Base-by-base conservation (phyloP, 1,140 invertebrate species). In the Brachionus manjavacas region DNA sequence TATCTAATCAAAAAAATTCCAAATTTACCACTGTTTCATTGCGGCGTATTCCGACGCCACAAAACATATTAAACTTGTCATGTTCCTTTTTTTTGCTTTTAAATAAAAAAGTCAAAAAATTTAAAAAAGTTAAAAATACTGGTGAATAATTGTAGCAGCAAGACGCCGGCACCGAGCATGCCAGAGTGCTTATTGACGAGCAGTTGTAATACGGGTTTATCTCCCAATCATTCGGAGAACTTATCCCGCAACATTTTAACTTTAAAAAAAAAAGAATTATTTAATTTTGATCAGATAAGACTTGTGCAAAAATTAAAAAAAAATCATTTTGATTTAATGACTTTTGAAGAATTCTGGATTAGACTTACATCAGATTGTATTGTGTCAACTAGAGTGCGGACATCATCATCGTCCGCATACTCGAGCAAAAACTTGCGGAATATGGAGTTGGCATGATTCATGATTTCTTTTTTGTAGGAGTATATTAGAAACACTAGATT, bases 151-250 rank as follows among this genome's bases (percentile, higher is more conserved):
- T 80, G 43, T 80, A 64, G 49, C 76, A 80, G 20, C 76, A 80
- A 3, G 76, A 80, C 0, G 76, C 76, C 16, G 76, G 76, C 8
- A 80, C 76, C 12, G 76, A 80, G 9, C 76, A 80, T 31, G 43
- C 43, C 28, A 80, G 25, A 28, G 76, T 80, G 11, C 76, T 80
- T 52, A 55, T 80, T 4, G 76, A 80, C 25, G 46, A 55, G 20
- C 76, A 80, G 6, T 64, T 55, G 16, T 80, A 80, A 11, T 80
- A 80, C n/a, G 76, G 12, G n/a, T 80, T 80, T 31, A 28, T 64
- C 23, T 80, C 55, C 76, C 76, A 80, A 23, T 80, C 76, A 39
- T 80, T 80, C 11, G 76, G 76, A 35, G 76, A 80, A 52, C 76
- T 80, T 7, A 80, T 80, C 3, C 76, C 76, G 16, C 76, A 80